phyloP scores from a whole-genome alignment of 1,140 invertebrate genomes.

The Eubasilissa regina region DNA sequence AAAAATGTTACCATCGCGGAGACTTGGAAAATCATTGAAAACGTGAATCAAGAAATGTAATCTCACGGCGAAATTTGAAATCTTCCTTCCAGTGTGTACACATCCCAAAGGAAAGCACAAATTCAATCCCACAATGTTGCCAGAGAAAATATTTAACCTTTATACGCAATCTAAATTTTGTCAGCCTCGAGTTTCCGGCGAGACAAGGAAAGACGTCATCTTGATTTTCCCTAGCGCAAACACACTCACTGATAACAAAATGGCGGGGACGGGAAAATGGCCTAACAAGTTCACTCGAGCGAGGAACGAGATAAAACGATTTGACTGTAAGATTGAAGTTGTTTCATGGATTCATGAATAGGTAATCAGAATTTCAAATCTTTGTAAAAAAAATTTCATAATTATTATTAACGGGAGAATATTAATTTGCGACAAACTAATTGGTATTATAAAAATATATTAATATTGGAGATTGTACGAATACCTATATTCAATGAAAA shows the following conservation, averaged over 20 bases:
- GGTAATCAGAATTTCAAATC: not conserved
- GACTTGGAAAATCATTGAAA: not conserved
- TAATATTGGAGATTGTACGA: too few species aligned
- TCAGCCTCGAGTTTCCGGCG: too few species aligned
- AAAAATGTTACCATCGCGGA: too few species aligned
- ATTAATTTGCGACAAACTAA: too few species aligned
- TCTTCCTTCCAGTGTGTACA: slow-evolving; percentile 2
- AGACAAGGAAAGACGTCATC: slow-evolving; percentile 48
- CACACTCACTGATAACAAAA: slow-evolving; percentile 31
- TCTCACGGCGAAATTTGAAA: slow-evolving; percentile 31
- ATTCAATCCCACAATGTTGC: slow-evolving; percentile 66
- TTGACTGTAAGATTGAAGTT: too few species aligned
- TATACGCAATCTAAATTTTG: slow-evolving; percentile 67
- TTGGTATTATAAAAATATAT: too few species aligned
- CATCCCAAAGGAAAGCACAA: slow-evolving; percentile 61
- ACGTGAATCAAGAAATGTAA: slow-evolving; percentile 31
- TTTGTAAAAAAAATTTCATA: not conserved
- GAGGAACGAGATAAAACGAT: slow-evolving; percentile 35
- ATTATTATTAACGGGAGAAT: not conserved
- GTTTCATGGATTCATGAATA: too few species aligned
- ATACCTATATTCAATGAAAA: too few species aligned
- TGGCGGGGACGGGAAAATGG: slow-evolving; percentile 14
- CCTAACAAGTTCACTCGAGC: slow-evolving; percentile 30
- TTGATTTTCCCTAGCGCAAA: slow-evolving; percentile 52
- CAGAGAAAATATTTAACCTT: slow-evolving; percentile 68